Percentiles rank a stretch among this genome's conserved stretches.
Evolutionary conservation across 2,113 vertebrate species (phyloP).

Genomic region (Columba janthina): DNA sequence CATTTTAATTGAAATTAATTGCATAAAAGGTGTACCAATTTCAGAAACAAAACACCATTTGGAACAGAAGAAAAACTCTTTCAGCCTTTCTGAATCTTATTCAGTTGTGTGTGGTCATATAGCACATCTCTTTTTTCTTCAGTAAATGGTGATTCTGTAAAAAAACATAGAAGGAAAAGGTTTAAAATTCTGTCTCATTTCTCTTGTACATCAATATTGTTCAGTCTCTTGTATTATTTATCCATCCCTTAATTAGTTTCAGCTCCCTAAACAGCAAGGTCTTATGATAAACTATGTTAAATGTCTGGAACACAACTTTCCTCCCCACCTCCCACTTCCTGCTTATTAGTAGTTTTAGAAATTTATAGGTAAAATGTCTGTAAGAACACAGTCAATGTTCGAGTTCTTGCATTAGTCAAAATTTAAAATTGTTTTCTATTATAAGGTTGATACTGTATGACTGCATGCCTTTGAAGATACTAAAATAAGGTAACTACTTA

Average conservation of each 20-base stretch:
- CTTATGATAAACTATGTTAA: not conserved
- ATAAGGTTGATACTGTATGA: not conserved
- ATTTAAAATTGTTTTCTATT: not conserved
- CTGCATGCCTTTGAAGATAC: not conserved
- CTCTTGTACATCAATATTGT: not conserved
- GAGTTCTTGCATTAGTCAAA: not conserved
- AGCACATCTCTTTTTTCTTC: not conserved
- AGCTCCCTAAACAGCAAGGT: not conserved
- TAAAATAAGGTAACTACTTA: not conserved
- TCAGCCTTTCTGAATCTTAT: not conserved
- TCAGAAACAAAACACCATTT: not conserved
- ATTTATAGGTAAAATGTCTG: not conserved
- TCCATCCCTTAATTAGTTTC: not conserved
- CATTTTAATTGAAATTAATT: conserved; percentile 6
- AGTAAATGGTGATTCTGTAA: not conserved
- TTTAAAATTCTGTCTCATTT: not conserved
- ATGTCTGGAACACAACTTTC: not conserved
- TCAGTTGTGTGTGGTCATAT: not conserved
- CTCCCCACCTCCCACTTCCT: not conserved
- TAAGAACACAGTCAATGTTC: not conserved
- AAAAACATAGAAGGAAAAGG: not conserved
- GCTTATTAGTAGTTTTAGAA: not conserved
- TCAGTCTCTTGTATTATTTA: conserved; percentile 1
- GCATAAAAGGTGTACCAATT: not conserved
- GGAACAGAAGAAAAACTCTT: not conserved